A percentile compares a stretch with the other conserved stretches of the same genome.
phyloP scores from a whole-genome alignment of 2,888 invertebrate species.

The Gastrophysa polygoni region DNA sequence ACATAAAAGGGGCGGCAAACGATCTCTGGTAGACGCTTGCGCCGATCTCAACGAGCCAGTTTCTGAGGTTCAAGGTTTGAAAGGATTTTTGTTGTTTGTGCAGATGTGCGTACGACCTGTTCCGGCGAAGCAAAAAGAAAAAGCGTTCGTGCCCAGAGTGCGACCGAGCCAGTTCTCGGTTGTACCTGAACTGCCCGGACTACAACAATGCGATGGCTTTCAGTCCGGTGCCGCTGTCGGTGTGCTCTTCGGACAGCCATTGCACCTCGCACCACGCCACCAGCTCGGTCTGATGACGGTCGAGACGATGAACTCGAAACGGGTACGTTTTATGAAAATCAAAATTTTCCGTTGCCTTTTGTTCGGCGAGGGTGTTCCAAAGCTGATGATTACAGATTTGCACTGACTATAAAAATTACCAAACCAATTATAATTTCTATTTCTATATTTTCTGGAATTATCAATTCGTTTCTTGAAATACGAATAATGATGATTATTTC shows the following conservation, averaged over 20 bases:
- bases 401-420: too few relatives aligned
- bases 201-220: constrained; percentile 50
- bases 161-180: constrained; percentile 69
- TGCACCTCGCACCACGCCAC: constrained; percentile 62
- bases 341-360: background rate
- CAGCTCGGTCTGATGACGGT: constrained; percentile 59
- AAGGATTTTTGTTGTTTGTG: too few relatives aligned
- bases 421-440: too few relatives aligned
- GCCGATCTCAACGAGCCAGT: too few relatives aligned
- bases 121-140: constrained; percentile 66
- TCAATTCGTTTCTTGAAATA: too few relatives aligned
- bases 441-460: too few relatives aligned
- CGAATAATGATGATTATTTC: too few relatives aligned
- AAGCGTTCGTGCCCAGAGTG: constrained; percentile 74
- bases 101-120: constrained; percentile 73
- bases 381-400: too few relatives aligned
- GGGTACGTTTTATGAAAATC: too few relatives aligned
- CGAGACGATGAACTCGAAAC: background rate
- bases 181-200: constrained; percentile 63
- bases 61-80: too few relatives aligned
- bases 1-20: too few relatives aligned
- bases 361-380: background rate
- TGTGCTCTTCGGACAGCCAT: constrained; percentile 57
- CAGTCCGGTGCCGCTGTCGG: constrained; percentile 60
- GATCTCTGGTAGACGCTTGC: too few relatives aligned